phyloP scores from a whole-genome alignment of 2,797 vertebrate species.

The Xenopus petersii region DNA sequence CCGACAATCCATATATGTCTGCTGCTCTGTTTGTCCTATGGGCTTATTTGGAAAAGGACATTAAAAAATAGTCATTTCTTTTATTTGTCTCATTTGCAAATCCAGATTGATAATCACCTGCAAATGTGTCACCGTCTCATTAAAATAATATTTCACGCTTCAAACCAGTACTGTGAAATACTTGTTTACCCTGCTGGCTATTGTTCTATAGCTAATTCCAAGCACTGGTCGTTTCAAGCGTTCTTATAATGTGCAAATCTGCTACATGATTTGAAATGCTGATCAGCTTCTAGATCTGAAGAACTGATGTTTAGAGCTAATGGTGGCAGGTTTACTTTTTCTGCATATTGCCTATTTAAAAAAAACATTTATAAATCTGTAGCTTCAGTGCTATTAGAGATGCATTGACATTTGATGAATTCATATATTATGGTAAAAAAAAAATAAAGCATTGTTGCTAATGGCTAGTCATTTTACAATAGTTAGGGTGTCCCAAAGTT shows the following conservation, averaged over 20 bases:
- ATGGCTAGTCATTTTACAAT: too few species aligned
- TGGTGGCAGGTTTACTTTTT: not conserved
- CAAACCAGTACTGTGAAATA: conserved; percentile 41
- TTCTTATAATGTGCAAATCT: conserved; percentile 35
- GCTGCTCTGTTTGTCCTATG: not conserved
- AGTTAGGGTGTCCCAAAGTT: too few species aligned
- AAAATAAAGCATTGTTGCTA: too few species aligned
- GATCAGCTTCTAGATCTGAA: conserved; percentile 38
- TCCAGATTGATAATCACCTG: conserved; percentile 47
- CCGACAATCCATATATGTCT: not conserved
- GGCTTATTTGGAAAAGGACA: conserved; percentile 15
- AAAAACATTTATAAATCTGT: too few species aligned
- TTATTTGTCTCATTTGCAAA: conserved; percentile 39
- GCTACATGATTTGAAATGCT: conserved; percentile 39
- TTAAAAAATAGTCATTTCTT: conserved; percentile 23
- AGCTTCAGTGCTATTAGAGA: too few species aligned
- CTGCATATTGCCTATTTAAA: too few species aligned
- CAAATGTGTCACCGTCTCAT: conserved; percentile 44
- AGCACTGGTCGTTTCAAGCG: conserved; percentile 18
- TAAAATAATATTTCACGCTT: conserved; percentile 48
- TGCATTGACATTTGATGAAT: too few species aligned
- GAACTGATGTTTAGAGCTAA: conserved; percentile 16
- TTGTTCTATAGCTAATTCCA: conserved; percentile 44
- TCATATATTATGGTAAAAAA: too few species aligned
- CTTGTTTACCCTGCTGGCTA: conserved; percentile 49